These are phyloP conservation scores for Takifugu rubripes DNA, from an alignment of 2,797 vertebrate species.

Conservation along the genomic window DNA sequence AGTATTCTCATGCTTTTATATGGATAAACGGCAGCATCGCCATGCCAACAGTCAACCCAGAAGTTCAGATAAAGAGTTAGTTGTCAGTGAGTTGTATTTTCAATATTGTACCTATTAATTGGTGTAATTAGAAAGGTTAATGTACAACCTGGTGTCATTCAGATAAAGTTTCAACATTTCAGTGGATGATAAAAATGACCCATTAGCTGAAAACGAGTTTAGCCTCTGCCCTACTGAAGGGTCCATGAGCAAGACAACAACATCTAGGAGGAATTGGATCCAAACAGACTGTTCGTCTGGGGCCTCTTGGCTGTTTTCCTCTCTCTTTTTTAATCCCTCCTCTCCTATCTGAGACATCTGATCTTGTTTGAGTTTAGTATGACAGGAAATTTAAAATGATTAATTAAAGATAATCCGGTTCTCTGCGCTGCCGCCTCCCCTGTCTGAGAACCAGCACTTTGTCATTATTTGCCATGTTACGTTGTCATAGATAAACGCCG, in stretches of 20 bases:
- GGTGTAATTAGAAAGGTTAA: too few species aligned
- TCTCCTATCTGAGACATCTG: conserved; percentile 11
- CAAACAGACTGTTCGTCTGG: too few species aligned
- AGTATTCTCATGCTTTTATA: too few species aligned
- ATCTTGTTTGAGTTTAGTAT: conserved; percentile 23
- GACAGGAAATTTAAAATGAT: conserved; percentile 38
- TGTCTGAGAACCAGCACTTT: conserved; percentile 2
- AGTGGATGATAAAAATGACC: too few species aligned
- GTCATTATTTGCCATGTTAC: conserved; percentile 19
- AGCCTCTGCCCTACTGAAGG: not conserved
- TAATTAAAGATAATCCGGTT: conserved; percentile 48
- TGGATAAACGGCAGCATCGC: too few species aligned
- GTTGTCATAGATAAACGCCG: conserved; percentile 33
- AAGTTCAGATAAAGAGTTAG: too few species aligned
- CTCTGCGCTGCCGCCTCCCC: conserved; percentile 2
- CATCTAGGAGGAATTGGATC: not conserved
- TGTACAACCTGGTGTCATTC: too few species aligned
- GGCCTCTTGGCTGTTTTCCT: not conserved
- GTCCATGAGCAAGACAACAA: not conserved
- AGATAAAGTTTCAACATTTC: too few species aligned
- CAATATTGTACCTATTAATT: too few species aligned
- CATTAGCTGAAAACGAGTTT: not conserved
- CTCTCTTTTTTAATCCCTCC: not conserved
- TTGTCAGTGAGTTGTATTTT: too few species aligned
- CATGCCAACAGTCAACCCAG: too few species aligned